Conservation (phyloP, 2,797 vertebrate species). For the Pelobates cultripes region DNA sequence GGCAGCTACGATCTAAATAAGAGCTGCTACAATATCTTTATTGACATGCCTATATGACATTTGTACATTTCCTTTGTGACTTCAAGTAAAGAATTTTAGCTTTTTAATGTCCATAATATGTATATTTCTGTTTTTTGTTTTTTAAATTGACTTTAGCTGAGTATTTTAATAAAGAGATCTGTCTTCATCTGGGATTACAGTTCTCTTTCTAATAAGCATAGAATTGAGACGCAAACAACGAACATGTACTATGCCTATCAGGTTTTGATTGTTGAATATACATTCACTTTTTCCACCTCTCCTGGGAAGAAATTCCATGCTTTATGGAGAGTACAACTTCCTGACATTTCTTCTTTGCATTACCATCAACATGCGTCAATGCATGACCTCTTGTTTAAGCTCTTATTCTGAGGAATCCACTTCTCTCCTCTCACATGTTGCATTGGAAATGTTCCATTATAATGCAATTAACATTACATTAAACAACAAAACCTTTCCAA, state of each 20-base stretch:
- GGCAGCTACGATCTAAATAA: conserved; percentile 11
- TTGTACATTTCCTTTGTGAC: neutral
- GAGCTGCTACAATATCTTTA: neutral
- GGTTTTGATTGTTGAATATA: too few relatives aligned
- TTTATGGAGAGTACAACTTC: neutral
- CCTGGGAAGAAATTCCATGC: neutral
- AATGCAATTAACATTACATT: neutral
- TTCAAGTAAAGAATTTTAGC: too few relatives aligned
- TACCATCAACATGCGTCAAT: neutral
- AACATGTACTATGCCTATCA: too few relatives aligned
- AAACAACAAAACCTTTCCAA: neutral
- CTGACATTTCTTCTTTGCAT: neutral
- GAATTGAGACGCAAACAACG: too few relatives aligned
- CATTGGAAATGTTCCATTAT: neutral
- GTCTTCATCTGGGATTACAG: too few relatives aligned
- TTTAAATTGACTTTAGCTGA: too few relatives aligned
- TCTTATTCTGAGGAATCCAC: neutral
- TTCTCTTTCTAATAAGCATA: too few relatives aligned
- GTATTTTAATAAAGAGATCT: too few relatives aligned
- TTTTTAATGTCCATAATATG: too few relatives aligned
- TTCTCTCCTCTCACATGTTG: neutral
- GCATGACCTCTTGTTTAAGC: neutral
- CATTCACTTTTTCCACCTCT: neutral
- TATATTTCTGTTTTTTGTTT: too few relatives aligned
- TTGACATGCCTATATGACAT: neutral